Conservation (phyloP, 2,888 invertebrate genomes). For the Orthonevra nobilis region DNA sequence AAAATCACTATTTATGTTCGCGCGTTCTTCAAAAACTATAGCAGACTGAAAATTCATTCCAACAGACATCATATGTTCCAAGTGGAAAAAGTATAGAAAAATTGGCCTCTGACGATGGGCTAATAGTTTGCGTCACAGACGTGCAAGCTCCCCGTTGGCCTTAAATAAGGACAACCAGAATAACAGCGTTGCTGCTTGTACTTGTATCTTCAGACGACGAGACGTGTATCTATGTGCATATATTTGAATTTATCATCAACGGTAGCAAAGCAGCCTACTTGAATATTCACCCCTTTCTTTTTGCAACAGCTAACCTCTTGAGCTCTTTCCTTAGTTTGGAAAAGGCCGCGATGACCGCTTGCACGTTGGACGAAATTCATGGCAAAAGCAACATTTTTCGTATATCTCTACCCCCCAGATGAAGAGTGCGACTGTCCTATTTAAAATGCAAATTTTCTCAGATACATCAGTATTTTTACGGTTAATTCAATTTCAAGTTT, state of each 20-base stretch:
- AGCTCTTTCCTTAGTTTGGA: neutral
- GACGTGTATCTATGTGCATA: slow-evolving; percentile 12
- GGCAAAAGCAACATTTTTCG: slow-evolving; percentile 31
- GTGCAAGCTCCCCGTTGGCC: neutral
- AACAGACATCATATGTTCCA: too few species aligned
- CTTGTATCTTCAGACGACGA: slow-evolving; percentile 37
- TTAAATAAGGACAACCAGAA: slow-evolving; percentile 5
- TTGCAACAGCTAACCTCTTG: slow-evolving; percentile 7
- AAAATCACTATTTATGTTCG: too few species aligned
- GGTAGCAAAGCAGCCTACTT: slow-evolving; percentile 42
- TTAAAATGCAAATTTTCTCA: slow-evolving; percentile 46
- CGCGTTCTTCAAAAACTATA: too few species aligned
- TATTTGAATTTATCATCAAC: too few species aligned
- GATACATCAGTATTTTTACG: slow-evolving; percentile 40
- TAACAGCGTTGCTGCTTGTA: neutral
- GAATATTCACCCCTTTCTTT: slow-evolving; percentile 59
- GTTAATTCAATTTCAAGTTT: slow-evolving; percentile 56
- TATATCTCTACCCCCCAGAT: neutral
- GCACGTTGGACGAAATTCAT: slow-evolving; percentile 47
- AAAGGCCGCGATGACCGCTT: slow-evolving; percentile 22
- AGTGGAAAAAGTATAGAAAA: neutral
- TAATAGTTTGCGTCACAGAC: neutral
- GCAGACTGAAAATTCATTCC: too few species aligned
- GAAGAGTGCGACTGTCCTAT: slow-evolving; percentile 16
- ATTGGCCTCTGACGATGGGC: neutral